Evolutionary conservation across 2,113 vertebrate genomes (phyloP).

Genomic region (Notechis scutatus): DNA sequence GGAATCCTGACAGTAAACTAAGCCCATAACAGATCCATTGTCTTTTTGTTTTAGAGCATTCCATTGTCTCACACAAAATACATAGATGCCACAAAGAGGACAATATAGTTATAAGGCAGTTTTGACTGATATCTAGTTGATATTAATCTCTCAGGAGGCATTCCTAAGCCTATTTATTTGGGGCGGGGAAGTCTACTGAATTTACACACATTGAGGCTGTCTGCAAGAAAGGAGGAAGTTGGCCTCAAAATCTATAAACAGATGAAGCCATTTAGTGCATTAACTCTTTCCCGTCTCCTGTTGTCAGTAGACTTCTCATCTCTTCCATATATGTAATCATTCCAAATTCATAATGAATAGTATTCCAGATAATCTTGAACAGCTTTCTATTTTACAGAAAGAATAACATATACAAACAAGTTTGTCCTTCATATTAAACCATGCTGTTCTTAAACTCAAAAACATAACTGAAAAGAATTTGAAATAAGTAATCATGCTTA

Average conservation of each 20-base stretch:
- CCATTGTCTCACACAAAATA: neutral
- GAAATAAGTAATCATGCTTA: neutral
- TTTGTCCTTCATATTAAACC: neutral
- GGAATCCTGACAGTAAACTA: constrained; percentile 43
- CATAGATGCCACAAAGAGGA: neutral
- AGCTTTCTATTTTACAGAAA: neutral
- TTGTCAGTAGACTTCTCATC: neutral
- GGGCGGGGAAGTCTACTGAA: neutral
- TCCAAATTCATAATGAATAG: neutral
- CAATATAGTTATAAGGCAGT: neutral
- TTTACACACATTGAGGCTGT: neutral
- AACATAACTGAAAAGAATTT: neutral
- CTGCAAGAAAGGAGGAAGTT: neutral
- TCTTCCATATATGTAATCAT: neutral
- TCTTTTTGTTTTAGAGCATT: neutral
- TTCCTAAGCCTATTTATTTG: neutral
- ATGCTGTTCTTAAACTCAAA: neutral
- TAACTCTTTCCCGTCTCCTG: accelerated
- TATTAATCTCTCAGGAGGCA: neutral
- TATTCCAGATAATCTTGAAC: neutral
- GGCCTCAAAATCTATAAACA: neutral
- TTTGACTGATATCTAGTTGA: neutral
- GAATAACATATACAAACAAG: neutral
- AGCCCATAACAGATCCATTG: constrained; percentile 33
- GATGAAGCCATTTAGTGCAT: neutral